Conservation (phyloP, 2,797 vertebrate species). For the Oryzias sinensis region DNA sequence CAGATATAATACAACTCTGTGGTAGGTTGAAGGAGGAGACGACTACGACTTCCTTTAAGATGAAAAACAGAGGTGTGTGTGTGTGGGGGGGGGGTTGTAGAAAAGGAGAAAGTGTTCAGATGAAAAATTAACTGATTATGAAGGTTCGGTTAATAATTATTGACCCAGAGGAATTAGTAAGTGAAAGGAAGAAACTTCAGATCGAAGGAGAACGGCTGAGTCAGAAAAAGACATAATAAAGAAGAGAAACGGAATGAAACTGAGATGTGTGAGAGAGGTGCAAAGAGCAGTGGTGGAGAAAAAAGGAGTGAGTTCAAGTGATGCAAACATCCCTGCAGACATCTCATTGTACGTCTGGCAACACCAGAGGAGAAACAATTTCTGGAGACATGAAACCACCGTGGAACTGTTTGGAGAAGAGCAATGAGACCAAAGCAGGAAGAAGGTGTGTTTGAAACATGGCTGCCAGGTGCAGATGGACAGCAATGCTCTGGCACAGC, state of each 20-base stretch:
- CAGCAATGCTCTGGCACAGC: constrained; percentile 35
- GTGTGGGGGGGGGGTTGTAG: constrained; percentile 8
- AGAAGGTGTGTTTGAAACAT: constrained; percentile 57
- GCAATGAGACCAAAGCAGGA: constrained; percentile 21
- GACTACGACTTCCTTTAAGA: constrained; percentile 46
- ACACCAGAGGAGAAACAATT: constrained; percentile 59
- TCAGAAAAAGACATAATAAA: constrained; percentile 34
- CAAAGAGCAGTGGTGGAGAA: constrained; percentile 33
- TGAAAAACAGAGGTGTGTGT: constrained; percentile 16
- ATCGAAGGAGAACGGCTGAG: background rate
- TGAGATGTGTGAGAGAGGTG: constrained; percentile 55
- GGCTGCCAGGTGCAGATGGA: constrained; percentile 51
- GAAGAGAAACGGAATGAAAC: constrained; percentile 62
- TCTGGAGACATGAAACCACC: constrained; percentile 12
- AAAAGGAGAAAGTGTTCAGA: constrained; percentile 50
- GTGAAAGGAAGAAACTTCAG: constrained; percentile 15
- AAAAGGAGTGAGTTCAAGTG: constrained; percentile 29
- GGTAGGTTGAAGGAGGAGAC: constrained; percentile 54
- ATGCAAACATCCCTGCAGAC: constrained; percentile 35
- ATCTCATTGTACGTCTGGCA: constrained; percentile 23
- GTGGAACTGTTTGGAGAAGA: constrained; percentile 16
- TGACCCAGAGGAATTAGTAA: constrained; percentile 1
- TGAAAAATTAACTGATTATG: constrained; percentile 54
- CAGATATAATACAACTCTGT: constrained; percentile 57
- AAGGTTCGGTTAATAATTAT: constrained; percentile 12